Conservation (phyloP, 2,113 vertebrate genomes). For the Melozone crissalis region DNA sequence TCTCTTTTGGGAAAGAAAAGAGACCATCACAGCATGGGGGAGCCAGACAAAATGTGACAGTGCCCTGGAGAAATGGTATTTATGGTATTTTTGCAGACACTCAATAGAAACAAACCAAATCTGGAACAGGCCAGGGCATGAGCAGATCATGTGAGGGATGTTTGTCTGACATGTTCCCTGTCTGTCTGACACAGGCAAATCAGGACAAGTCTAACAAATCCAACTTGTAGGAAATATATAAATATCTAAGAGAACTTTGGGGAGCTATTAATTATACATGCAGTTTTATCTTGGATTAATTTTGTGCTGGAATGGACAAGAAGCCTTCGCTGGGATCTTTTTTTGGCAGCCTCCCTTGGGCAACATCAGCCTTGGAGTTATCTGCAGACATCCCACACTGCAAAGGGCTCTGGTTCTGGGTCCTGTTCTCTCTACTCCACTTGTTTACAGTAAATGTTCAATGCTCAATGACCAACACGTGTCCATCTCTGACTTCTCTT, state of each 20-base stretch:
- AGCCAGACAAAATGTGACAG: neutral
- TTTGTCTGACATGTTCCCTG: neutral
- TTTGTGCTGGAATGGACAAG: neutral
- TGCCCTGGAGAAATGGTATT: neutral
- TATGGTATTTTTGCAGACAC: neutral
- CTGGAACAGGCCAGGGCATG: neutral
- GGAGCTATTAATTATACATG: neutral
- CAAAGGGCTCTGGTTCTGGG: neutral
- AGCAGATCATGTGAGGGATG: accelerated
- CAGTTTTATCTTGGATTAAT: constrained; percentile 1
- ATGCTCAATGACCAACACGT: neutral
- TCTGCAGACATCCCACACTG: neutral
- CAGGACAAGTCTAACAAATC: neutral
- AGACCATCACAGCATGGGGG: neutral
- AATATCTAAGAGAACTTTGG: neutral
- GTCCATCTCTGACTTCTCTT: neutral
- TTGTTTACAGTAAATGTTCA: neutral
- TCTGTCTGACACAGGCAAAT: neutral
- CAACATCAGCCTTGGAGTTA: neutral
- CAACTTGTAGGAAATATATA: neutral
- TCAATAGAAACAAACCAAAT: neutral
- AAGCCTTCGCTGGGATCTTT: neutral
- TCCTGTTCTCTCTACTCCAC: neutral
- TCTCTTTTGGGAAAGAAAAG: neutral
- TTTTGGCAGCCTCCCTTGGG: neutral